phyloP scores from a whole-genome alignment of 1,140 invertebrate genomes.

The Campoletis sonorensis region DNA sequence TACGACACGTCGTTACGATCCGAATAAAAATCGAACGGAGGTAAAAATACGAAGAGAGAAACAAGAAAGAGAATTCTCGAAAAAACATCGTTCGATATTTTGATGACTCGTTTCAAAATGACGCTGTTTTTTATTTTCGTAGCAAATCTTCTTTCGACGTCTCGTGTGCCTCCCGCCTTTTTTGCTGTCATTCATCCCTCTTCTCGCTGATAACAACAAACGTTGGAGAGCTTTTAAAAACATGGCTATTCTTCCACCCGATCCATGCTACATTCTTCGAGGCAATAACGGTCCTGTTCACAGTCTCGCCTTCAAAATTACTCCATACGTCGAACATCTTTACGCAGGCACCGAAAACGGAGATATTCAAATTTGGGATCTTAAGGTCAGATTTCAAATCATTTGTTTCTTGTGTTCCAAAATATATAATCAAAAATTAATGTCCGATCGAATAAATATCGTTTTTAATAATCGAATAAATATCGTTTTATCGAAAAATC shows the following conservation, averaged over 20 bases:
- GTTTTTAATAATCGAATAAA: too few species aligned
- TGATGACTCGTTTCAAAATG: neutral
- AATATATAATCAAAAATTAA: too few species aligned
- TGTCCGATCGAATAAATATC: too few species aligned
- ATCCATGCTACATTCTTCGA: slow-evolving; percentile 82
- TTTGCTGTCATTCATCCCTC: neutral
- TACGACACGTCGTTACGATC: slow-evolving; percentile 56
- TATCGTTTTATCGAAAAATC: too few species aligned
- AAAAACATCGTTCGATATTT: too few species aligned
- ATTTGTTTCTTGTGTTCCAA: slow-evolving; percentile 3
- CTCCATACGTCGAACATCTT: slow-evolving; percentile 79
- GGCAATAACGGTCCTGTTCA: slow-evolving; percentile 83
- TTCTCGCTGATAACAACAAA: neutral
- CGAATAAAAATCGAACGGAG: slow-evolving; percentile 46
- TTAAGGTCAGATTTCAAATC: slow-evolving; percentile 77
- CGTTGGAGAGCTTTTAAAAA: neutral
- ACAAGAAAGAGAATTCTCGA: neutral
- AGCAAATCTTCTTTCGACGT: slow-evolving; percentile 49
- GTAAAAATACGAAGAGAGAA: slow-evolving; percentile 22
- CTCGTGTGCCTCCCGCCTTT: slow-evolving; percentile 66
- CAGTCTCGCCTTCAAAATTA: slow-evolving; percentile 80
- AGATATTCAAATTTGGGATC: slow-evolving; percentile 83
- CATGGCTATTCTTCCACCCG: slow-evolving; percentile 79
- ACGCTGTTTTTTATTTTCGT: slow-evolving; percentile 39
- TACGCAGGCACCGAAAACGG: slow-evolving; percentile 83